phyloP scores from a whole-genome alignment of 2,797 vertebrate species.

The Acomys russatus region DNA sequence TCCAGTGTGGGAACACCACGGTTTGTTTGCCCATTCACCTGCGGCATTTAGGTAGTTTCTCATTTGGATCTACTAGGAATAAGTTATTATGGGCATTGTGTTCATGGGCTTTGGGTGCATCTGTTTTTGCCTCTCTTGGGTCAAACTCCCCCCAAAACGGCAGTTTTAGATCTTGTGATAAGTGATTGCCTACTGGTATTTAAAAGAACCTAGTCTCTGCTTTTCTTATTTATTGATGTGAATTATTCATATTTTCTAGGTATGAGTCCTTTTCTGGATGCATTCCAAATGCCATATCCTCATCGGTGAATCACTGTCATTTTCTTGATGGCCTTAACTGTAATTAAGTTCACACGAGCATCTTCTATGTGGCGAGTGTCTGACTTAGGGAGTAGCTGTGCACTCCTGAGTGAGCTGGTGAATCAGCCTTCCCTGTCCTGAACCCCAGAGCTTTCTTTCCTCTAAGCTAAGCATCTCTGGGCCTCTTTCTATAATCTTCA shows the following conservation, averaged over 20 bases:
- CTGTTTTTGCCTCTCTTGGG: neutral
- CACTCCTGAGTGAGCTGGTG: neutral
- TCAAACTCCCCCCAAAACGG: neutral
- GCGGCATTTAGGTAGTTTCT: neutral
- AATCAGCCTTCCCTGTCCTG: neutral
- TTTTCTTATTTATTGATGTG: neutral
- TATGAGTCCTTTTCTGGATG: neutral
- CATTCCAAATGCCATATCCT: neutral
- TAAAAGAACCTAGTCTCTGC: neutral
- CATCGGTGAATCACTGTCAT: neutral
- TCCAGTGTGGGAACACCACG: no score
- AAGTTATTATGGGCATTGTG: neutral
- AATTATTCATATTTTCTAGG: constrained; percentile 49
- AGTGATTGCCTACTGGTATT: neutral
- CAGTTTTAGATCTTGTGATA: neutral
- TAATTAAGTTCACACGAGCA: neutral
- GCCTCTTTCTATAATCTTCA: neutral
- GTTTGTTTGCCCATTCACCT: neutral
- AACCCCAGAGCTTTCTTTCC: neutral
- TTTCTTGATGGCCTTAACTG: constrained; percentile 2
- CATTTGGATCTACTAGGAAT: neutral
- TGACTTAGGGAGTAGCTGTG: neutral
- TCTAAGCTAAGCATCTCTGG: neutral
- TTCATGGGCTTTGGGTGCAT: neutral
- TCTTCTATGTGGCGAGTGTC: neutral